phyloP scores from a whole-genome alignment of 1,140 invertebrate genomes.

The Eulimnadia texana region DNA sequence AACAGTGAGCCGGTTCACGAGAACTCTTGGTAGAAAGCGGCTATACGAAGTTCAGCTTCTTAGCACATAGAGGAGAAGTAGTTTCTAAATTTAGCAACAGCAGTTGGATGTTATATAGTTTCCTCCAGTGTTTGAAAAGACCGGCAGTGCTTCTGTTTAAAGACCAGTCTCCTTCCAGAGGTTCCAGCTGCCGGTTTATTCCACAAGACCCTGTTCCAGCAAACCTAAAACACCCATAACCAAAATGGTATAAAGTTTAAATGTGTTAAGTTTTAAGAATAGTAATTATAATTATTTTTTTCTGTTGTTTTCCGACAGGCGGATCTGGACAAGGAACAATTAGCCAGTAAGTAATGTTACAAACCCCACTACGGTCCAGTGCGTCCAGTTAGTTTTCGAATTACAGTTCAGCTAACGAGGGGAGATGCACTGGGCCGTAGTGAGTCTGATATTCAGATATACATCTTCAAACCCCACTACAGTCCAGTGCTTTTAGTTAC shows the following conservation, averaged over 20 bases:
- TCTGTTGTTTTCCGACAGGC: not conserved
- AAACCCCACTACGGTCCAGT: no score
- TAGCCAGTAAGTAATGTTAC: slow-evolving; percentile 11
- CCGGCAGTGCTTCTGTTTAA: not conserved
- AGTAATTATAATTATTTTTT: not conserved
- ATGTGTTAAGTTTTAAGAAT: no score
- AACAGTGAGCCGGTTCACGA: not conserved
- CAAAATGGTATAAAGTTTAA: no score
- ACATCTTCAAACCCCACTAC: no score
- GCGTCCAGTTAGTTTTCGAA: no score
- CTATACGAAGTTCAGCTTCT: not conserved
- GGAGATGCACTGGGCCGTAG: no score
- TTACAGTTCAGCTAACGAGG: no score
- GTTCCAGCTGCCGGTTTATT: not conserved
- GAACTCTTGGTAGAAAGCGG: not conserved
- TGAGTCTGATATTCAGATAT: no score
- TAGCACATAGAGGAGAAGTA: not conserved
- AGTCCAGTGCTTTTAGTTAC: no score
- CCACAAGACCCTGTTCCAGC: no score
- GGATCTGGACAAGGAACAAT: slow-evolving; percentile 18
- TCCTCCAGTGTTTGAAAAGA: not conserved
- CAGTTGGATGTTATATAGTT: not conserved
- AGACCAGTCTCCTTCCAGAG: not conserved
- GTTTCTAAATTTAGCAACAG: not conserved
- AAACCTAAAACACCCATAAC: no score